phyloP scores from a whole-genome alignment of 2,888 invertebrate genomes.

The Caenorhabditis panamensis region DNA sequence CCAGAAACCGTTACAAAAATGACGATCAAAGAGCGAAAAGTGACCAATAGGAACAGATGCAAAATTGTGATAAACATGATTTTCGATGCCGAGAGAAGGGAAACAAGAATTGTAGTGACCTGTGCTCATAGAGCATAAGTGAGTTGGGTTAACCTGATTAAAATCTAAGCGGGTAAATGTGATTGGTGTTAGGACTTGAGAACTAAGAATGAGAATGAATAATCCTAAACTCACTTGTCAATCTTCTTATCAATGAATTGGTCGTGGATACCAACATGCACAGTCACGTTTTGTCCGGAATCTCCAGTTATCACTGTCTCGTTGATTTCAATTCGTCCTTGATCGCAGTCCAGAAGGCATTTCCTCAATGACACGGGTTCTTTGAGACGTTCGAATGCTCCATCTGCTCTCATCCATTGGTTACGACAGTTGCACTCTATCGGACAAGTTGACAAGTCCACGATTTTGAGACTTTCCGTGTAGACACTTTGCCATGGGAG shows the following conservation, averaged over 20 bases:
- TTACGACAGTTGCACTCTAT: conserved; percentile 64
- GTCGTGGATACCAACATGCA: conserved; percentile 29
- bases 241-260: conserved; percentile 12
- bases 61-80: not conserved
- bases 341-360: conserved; percentile 30
- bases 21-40: not conserved
- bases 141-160: too few relatives aligned
- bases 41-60: not conserved
- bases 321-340: conserved; percentile 10
- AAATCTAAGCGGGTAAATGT: too few relatives aligned
- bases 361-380: conserved; percentile 25
- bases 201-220: not conserved
- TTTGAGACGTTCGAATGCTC: conserved; percentile 25
- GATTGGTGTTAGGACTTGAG: too few relatives aligned
- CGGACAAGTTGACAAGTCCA: conserved; percentile 65
- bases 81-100: not conserved
- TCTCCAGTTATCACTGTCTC: conserved; percentile 26
- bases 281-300: conserved; percentile 36
- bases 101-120: not conserved
- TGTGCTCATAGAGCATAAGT: too few relatives aligned
- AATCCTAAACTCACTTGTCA: conserved; percentile 27
- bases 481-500: conserved; percentile 64
- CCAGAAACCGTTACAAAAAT: not conserved
- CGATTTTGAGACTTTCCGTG: conserved; percentile 19
- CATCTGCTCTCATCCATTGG: conserved; percentile 51